Base-by-base conservation (phyloP, 2,113 vertebrate species). In the Atlantisia rogersi region DNA sequence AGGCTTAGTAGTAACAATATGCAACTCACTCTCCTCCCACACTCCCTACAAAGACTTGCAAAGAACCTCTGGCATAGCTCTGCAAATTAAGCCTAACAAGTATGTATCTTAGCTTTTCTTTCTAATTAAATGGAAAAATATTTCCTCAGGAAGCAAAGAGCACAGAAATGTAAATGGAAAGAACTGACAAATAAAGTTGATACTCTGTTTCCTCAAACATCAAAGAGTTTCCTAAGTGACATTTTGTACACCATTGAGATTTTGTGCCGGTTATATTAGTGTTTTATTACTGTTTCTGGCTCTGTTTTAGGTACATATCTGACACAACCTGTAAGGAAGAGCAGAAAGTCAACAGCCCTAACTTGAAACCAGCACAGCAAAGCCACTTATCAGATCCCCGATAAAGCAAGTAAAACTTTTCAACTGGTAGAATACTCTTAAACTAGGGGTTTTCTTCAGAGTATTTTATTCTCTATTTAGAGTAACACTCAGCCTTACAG, bases 91-190 rank as follows among this genome's bases (percentile, higher is more conserved):
- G 73, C 82, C 88, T 71, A 95, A 85, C 82, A 94, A 96, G 74
- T 68, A 53, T 25, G 21, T 35, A 92, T 78, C 86, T 90, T 82
- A 76, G 78, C 68, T 92, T 59, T 76, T 77, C 84, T 86, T 84
- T 35, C 85, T 86, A 92, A 90, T 96, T 97, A 95, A 93, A 92
- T 39, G 59, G 86, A 68, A 79, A 83, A 93, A 96, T 62, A 85
- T 93, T 90, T 92, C 87, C 78, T 88, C 4, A 11, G 84, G 82
- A 97, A 95, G 79, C 88, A 92, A 82, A 94, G 91, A 85, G 82
- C 90, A 92, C 52, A 74, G 48, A 94, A 90, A 97, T 94, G 95
- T 89, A 97, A 96, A 96, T 91, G 76, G 73, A 86, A 82, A 15
- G 39, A 71, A 58, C 40, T 69, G 69, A 88, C 74, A 96, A 92